A percentile compares a stretch with the other conserved stretches of the same genome.
These are phyloP conservation scores for Ploceus nigricollis DNA, from an alignment of 2,113 vertebrate species.

Conservation along the genomic window DNA sequence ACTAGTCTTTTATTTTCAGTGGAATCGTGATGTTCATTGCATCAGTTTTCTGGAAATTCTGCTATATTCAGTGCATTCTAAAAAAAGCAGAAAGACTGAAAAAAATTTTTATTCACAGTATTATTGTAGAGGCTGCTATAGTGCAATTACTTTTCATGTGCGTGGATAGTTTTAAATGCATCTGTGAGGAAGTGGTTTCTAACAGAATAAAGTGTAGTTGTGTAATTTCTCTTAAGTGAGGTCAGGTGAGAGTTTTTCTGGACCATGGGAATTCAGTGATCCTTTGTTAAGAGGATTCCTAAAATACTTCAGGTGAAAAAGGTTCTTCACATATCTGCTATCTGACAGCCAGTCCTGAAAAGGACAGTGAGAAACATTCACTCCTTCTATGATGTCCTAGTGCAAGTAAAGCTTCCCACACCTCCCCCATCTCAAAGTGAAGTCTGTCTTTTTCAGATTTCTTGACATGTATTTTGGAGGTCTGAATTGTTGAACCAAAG, in stretches of 20 bases:
- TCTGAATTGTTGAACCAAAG: background rate
- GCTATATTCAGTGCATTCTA: background rate
- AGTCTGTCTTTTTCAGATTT: background rate
- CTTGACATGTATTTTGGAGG: background rate
- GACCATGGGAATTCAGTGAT: background rate
- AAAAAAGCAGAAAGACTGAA: background rate
- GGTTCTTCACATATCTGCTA: background rate
- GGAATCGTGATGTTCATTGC: background rate
- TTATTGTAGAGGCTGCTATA: background rate
- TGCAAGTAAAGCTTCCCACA: background rate
- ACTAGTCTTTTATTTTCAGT: background rate
- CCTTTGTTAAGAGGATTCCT: slow-evolving; percentile 38
- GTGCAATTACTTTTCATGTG: background rate
- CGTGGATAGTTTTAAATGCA: background rate
- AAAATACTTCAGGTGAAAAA: background rate
- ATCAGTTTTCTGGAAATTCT: background rate
- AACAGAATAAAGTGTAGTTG: background rate
- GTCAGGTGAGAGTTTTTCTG: slow-evolving; percentile 4
- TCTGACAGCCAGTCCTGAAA: background rate
- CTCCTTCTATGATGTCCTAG: background rate
- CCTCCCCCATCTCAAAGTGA: background rate
- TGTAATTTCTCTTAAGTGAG: background rate
- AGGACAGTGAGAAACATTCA: background rate
- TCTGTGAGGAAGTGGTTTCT: background rate
- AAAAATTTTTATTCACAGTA: background rate